Conservation (phyloP, 2,113 vertebrate genomes). For the Heterotis niloticus region DNA sequence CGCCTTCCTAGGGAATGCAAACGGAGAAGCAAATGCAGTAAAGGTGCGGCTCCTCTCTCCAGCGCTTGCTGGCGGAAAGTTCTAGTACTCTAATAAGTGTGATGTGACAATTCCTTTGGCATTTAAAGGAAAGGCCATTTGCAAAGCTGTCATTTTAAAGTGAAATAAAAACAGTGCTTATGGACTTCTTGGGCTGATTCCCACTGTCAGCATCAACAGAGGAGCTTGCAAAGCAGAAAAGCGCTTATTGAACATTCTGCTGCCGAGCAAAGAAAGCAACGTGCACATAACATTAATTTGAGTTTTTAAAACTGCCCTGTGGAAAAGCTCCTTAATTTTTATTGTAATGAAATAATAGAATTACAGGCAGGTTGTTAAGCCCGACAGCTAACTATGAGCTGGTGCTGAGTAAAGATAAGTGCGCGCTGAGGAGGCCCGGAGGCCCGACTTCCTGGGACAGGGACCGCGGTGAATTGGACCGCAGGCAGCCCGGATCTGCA, state of each 20-base stretch:
- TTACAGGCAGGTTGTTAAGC: not conserved
- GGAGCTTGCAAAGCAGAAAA: not conserved
- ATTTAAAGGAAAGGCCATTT: not conserved
- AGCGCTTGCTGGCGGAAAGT: not conserved
- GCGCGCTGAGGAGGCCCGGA: not conserved
- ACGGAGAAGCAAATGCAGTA: not conserved
- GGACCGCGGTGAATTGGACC: not conserved
- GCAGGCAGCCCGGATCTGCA: not conserved
- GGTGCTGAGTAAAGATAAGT: slow-evolving; percentile 7
- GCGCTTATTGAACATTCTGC: not conserved
- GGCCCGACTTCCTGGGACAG: not conserved
- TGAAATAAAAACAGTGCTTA: not conserved
- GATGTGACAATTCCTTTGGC: too few relatives aligned
- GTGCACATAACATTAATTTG: not conserved
- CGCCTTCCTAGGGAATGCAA: too few relatives aligned
- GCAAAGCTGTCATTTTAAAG: not conserved
- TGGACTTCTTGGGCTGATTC: not conserved
- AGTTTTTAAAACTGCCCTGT: not conserved
- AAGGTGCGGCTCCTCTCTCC: not conserved
- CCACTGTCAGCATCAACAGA: not conserved
- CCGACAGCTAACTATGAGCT: slow-evolving; percentile 1
- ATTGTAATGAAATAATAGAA: not conserved
- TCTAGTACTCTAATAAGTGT: not conserved
- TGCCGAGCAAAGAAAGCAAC: not conserved
- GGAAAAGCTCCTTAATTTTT: not conserved